phyloP scores from a whole-genome alignment of 1,140 invertebrate genomes.

The Panagrolaimus sp. region DNA sequence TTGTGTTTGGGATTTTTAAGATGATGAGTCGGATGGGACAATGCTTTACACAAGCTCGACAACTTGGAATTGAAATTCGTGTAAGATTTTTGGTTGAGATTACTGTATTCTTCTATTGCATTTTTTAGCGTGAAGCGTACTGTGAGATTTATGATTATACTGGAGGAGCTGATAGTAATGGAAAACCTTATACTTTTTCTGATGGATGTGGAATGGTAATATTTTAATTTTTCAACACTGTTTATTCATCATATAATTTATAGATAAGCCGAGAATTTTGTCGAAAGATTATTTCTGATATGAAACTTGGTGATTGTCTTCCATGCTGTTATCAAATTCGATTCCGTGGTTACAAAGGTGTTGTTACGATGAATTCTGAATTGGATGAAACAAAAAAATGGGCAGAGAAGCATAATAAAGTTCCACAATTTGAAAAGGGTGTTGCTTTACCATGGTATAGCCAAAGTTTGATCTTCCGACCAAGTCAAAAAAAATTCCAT shows the following conservation, averaged over 20 bases:
- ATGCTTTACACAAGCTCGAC: slow-evolving; percentile 9
- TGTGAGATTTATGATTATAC: background rate
- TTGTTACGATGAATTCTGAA: background rate
- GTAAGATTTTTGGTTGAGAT: background rate
- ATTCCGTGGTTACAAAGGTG: slow-evolving; percentile 17
- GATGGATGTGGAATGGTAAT: slow-evolving; percentile 5
- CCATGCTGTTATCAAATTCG: slow-evolving; percentile 11
- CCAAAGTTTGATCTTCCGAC: slow-evolving; percentile 11
- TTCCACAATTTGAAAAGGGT: background rate
- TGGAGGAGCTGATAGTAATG: background rate
- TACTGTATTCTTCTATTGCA: background rate
- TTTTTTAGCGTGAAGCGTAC: background rate
- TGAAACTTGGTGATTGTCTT: background rate
- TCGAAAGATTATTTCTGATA: background rate
- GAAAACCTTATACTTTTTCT: slow-evolving; percentile 5
- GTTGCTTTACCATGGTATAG: too few species aligned
- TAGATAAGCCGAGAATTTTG: too few species aligned
- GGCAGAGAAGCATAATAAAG: background rate
- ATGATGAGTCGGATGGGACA: slow-evolving; percentile 5
- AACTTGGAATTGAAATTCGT: background rate
- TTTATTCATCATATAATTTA: too few species aligned
- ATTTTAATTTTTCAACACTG: background rate
- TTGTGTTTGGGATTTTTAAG: too few species aligned
- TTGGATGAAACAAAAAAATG: slow-evolving; percentile 7
- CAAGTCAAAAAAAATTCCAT: slow-evolving; percentile 14